Conservation (phyloP, 1,140 invertebrate genomes). For the Bursaphelenchus mucronatus region DNA sequence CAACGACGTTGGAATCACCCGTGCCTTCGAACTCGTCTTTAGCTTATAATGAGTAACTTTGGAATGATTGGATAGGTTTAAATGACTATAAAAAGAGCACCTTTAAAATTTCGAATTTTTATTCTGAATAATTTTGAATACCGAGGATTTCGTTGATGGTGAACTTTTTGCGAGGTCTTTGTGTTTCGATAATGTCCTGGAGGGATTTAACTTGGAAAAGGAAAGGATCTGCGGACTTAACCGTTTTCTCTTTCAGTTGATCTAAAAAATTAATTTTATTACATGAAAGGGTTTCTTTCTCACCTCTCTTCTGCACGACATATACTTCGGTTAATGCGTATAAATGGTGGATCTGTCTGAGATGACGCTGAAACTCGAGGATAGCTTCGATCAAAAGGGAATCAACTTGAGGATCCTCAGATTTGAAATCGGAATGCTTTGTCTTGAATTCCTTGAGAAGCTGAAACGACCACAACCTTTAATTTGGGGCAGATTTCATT, state of each 20-base stretch:
- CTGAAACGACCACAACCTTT: no score
- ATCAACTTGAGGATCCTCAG: neutral
- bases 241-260: neutral
- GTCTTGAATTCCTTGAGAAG: slow-evolving; percentile 6
- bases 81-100: no score
- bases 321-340: neutral
- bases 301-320: neutral
- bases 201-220: neutral
- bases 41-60: slow-evolving; percentile 40
- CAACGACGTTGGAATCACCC: slow-evolving; percentile 60
- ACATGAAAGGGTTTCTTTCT: neutral
- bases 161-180: slow-evolving; percentile 12
- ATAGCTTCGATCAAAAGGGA: slow-evolving; percentile 9
- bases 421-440: neutral
- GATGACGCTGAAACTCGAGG: slow-evolving; percentile 3
- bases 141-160: neutral
- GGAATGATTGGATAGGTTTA: no score
- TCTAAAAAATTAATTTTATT: neutral
- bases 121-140: no score
- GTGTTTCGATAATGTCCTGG: neutral
- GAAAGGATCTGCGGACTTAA: no score
- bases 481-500: no score
- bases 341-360: slow-evolving; percentile 6
- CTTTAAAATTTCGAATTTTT: no score
- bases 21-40: slow-evolving; percentile 60